phyloP scores from a whole-genome alignment of 1,140 invertebrate species.

The Camponotus pennsylvanicus region DNA sequence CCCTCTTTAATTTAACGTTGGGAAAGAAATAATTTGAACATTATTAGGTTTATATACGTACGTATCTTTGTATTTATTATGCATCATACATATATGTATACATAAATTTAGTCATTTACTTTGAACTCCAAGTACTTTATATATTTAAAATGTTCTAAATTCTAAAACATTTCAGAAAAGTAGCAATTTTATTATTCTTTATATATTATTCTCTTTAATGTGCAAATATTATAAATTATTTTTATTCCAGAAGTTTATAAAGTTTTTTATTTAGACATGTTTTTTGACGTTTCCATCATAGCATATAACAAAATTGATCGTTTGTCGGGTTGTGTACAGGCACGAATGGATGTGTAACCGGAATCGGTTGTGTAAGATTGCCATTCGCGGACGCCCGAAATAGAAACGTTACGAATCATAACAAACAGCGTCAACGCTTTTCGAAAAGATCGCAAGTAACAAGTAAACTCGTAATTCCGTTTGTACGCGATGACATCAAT shows the following conservation, averaged over 20 bases:
- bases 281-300: slow-evolving; percentile 37
- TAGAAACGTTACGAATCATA: slow-evolving; percentile 44
- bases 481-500: slow-evolving; percentile 58
- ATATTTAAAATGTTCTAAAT: background rate
- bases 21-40: no score
- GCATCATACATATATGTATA: no score
- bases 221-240: background rate
- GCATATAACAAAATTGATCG: slow-evolving; percentile 44
- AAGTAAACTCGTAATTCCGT: slow-evolving; percentile 66
- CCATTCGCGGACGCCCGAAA: background rate
- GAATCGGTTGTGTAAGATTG: slow-evolving; percentile 58
- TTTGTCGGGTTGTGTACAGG: background rate
- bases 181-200: background rate
- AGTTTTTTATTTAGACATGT: slow-evolving; percentile 4
- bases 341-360: slow-evolving; percentile 20
- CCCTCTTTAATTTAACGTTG: no score
- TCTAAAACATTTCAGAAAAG: background rate
- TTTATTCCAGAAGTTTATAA: background rate
- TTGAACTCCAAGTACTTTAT: background rate
- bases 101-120: background rate
- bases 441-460: slow-evolving; percentile 49
- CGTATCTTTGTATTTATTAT: no score
- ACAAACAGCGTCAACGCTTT: slow-evolving; percentile 59
- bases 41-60: no score
- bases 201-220: background rate